Evolutionary conservation across 2,888 invertebrate genomes (phyloP).

Genomic region (Gymnocheta viridis): DNA sequence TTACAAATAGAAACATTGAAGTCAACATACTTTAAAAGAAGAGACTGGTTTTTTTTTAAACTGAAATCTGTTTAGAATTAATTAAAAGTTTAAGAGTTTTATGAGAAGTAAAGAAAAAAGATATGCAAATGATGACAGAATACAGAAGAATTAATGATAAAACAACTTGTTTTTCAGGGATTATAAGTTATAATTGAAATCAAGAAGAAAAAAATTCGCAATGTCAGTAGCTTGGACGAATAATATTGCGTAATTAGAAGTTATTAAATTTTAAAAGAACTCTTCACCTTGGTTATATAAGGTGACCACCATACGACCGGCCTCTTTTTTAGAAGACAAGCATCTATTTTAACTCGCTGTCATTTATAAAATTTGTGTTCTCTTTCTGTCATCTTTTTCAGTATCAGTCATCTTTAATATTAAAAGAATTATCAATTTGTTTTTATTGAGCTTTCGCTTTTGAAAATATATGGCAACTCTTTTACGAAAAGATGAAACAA

Average conservation of each 20-base stretch:
- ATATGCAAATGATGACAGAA: slow-evolving; percentile 19
- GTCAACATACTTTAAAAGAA: slow-evolving; percentile 21
- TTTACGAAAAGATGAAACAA: too few relatives aligned
- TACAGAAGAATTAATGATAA: not conserved
- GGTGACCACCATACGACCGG: too few relatives aligned
- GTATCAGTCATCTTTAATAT: too few relatives aligned
- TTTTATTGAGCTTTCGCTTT: too few relatives aligned
- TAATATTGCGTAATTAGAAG: not conserved
- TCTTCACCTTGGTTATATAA: too few relatives aligned
- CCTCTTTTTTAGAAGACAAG: too few relatives aligned
- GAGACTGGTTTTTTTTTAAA: slow-evolving; percentile 47
- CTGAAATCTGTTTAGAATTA: slow-evolving; percentile 25
- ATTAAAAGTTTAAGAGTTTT: slow-evolving; percentile 1
- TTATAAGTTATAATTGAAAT: not conserved
- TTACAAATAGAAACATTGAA: not conserved
- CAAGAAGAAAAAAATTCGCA: not conserved
- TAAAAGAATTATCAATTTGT: too few relatives aligned
- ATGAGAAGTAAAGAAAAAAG: not conserved
- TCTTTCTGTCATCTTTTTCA: too few relatives aligned
- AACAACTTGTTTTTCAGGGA: slow-evolving; percentile 20
- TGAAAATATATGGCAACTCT: too few relatives aligned
- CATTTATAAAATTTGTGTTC: too few relatives aligned
- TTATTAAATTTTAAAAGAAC: not conserved
- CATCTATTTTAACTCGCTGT: too few relatives aligned
- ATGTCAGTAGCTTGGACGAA: not conserved